Evolutionary conservation across 2,797 vertebrate species (phyloP).

Genomic region (Aplochiton taeniatus): DNA sequence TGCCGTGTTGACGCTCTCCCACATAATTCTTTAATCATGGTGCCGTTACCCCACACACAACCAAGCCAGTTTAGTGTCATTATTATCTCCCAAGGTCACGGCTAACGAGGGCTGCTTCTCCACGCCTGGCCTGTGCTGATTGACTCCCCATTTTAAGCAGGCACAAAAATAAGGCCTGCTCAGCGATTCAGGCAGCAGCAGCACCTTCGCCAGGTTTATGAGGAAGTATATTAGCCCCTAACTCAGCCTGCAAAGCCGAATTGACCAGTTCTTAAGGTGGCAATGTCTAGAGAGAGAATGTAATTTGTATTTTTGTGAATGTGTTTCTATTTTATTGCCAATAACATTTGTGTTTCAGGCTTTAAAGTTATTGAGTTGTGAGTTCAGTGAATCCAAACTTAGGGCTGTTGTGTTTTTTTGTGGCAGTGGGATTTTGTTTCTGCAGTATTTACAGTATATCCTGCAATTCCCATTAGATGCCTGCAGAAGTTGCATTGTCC

Average conservation of each 20-base stretch:
- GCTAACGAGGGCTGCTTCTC: slow-evolving; percentile 70
- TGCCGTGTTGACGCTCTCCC: slow-evolving; percentile 64
- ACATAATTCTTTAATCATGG: slow-evolving; percentile 77
- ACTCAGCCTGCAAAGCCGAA: slow-evolving; percentile 38
- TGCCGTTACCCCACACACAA: slow-evolving; percentile 53
- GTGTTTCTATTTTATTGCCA: slow-evolving; percentile 20
- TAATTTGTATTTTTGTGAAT: slow-evolving; percentile 27
- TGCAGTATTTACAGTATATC: too few relatives aligned
- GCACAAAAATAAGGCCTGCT: slow-evolving; percentile 62
- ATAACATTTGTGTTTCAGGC: slow-evolving; percentile 26
- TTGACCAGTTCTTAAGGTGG: slow-evolving; percentile 32
- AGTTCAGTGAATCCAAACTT: not conserved
- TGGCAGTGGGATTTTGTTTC: too few relatives aligned
- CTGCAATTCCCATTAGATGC: too few relatives aligned
- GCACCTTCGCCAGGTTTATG: slow-evolving; percentile 59
- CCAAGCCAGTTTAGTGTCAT: slow-evolving; percentile 66
- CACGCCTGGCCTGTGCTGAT: slow-evolving; percentile 67
- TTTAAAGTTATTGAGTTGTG: slow-evolving; percentile 18
- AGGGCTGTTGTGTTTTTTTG: not conserved
- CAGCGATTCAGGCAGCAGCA: slow-evolving; percentile 67
- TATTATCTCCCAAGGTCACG: slow-evolving; percentile 81
- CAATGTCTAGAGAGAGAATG: slow-evolving; percentile 33
- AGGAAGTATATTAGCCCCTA: slow-evolving; percentile 51
- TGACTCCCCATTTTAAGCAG: slow-evolving; percentile 69
- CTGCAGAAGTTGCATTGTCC: not conserved